Conservation (phyloP, 2,888 invertebrate species). For the Tenthredo livida region DNA sequence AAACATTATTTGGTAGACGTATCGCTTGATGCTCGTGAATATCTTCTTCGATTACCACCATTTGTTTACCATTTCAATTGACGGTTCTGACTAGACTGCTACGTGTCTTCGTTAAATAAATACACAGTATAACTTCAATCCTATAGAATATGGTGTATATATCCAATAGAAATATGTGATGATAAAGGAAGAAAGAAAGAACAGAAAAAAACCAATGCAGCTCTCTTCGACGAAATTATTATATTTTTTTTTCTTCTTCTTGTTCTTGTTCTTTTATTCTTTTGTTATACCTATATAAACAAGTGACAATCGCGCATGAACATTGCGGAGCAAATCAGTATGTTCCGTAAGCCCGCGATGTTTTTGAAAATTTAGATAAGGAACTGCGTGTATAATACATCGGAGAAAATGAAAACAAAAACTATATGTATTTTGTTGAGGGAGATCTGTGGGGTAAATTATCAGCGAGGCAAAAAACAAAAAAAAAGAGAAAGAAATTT, state of each 20-base stretch:
- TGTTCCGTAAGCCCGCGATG: not conserved
- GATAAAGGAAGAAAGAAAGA: not conserved
- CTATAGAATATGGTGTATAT: not conserved
- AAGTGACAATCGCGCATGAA: slow-evolving; percentile 39
- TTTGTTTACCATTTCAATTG: slow-evolving; percentile 47
- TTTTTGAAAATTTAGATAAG: not conserved
- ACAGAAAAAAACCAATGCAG: not conserved
- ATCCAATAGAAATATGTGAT: not conserved
- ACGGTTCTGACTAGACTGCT: not conserved
- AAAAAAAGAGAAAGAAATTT: not conserved
- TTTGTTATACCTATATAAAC: slow-evolving; percentile 26
- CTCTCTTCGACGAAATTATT: not conserved
- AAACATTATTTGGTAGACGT: not conserved
- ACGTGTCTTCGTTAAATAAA: slow-evolving; percentile 3
- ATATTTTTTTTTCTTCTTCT: not conserved
- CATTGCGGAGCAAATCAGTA: not conserved
- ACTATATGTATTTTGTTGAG: not conserved
- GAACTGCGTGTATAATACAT: not conserved
- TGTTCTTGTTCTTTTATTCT: not conserved
- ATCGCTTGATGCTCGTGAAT: not conserved
- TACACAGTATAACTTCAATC: not conserved
- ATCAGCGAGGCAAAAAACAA: not conserved
- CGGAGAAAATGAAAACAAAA: not conserved
- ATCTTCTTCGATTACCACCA: slow-evolving; percentile 25
- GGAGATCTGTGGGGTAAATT: not conserved